Base-by-base conservation (phyloP, 2,113 vertebrate genomes). In the Tragelaphus scriptus region DNA sequence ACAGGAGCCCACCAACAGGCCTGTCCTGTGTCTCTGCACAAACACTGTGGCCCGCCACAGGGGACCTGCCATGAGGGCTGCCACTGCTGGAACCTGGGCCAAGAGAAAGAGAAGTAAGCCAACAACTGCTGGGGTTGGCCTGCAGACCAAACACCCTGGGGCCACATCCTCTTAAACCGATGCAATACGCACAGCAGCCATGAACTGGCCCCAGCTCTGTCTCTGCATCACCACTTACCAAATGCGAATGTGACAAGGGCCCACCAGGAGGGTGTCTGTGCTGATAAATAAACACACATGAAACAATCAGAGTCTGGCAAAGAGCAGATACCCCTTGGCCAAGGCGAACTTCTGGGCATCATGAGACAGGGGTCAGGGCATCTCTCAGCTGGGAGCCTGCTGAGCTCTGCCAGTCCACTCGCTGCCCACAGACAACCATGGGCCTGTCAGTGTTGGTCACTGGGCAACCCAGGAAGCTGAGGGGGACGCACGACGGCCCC, bases 341-440 rank as follows among this genome's bases (percentile, higher is more conserved):
- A 99, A 90, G 36, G 99, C 99, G 61, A 99, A 99, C 97, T 99
- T 99, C 99, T 99, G 99, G 8, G 99, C 99, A 0, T 99, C 84
- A 0, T 5, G 96, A 17, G 99, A 99, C 90, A 99, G 32, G 98
- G 1, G 98, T 98, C 95, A 99, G 98, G 1, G 99, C 97, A 30
- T 99, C 98, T 97, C 97, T 99, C 49, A 99, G 98, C 44, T 98
- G 97, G 44, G 91, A 28, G 0, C 99, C 99, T 2, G 96, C 58
- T 0, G 98, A 98, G 40, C 98, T 99, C 91, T 98, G 98, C 99
- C 99, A 99, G 86, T 99, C 98, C 84, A 99, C 98, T 49, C 95
- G 85, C 93, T 99, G 98, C 55, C 99, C 99, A 21, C 98, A 99
- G 71, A 99, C 98, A 88, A 99, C 97, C 75, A 99, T 97, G 98